Base-by-base conservation (phyloP, 2,888 invertebrate genomes). In the Drosophila tripunctata region DNA sequence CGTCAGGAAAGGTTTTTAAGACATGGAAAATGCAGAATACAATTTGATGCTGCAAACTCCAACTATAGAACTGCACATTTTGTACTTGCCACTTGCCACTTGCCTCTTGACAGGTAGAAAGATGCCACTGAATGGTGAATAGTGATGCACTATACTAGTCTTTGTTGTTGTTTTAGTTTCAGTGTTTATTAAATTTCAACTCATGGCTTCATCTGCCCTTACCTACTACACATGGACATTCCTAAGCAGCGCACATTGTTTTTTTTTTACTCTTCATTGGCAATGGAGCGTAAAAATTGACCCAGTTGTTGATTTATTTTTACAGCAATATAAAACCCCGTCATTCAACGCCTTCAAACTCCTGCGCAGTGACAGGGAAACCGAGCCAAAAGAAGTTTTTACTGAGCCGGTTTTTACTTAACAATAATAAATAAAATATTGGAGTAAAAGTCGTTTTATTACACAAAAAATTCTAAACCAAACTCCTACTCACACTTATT, bases 271-370 rank as follows among this genome's bases (percentile, higher is more conserved):
- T 73, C 63, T 70, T 55, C 60, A 75, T 80, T 84, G 69, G 67
- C 77, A 82, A 63, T 84, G 69, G 75, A 81, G 86, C 83, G 71
- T 72, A 70, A 72, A 76, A 78, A 83, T 87, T 89, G 88, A 88
- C 87, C 89, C 58, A 89, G 78, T 88, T 84, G 73, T 67, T 63
- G 70, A 81, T 76, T 81, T 88, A 78, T 86, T 79, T 82, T 75
- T 78, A 71, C 64, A 45, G 51, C 66, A 60, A 56, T 36, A 54
- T 22, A 31, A 56, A 56, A 66, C 10, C n/a, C n/a, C n/a, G n/a
- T n/a, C n/a, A n/a, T n/a, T n/a, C n/a, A n/a, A n/a, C n/a, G n/a
- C n/a, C 24, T 47, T 5, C 17, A 7, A 17, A 7, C 24, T 43
- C 27, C 30, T 33, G 57, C 47, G 27, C 24, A 15, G 17, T 12